Conservation (phyloP, 2,797 vertebrate species). For the Pseudochirops corinnae region DNA sequence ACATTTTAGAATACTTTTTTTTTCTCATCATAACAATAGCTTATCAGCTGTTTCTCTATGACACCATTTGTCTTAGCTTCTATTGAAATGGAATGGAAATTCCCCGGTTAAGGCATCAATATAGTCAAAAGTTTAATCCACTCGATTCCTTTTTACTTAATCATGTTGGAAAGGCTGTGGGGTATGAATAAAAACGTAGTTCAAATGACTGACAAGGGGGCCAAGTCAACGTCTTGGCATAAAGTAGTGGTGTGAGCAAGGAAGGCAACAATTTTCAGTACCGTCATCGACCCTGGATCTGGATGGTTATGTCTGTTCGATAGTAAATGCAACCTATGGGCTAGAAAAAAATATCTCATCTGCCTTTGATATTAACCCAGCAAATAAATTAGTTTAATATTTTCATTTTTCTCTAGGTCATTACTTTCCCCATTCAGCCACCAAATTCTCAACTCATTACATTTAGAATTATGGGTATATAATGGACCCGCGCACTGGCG, state of each 20-base stretch:
- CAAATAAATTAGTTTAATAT: neutral
- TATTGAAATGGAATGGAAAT: neutral
- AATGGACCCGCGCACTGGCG: neutral
- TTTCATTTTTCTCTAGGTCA: neutral
- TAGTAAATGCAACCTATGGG: neutral
- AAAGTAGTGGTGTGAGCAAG: neutral
- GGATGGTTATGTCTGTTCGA: neutral
- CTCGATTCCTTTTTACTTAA: neutral
- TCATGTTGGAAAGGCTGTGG: neutral
- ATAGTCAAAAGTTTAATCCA: neutral
- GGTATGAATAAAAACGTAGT: neutral
- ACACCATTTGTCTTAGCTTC: neutral
- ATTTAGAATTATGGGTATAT: neutral
- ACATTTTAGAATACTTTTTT: neutral
- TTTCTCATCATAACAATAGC: neutral
- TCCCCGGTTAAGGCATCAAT: neutral
- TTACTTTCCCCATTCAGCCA: neutral
- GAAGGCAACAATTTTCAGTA: neutral
- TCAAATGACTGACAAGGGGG: neutral
- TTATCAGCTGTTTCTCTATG: neutral
- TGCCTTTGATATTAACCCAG: neutral
- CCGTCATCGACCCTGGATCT: neutral
- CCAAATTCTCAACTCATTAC: neutral
- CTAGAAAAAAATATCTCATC: neutral
- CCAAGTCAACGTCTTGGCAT: neutral